These are phyloP conservation scores for Protonemura montana DNA, from an alignment of 2,888 invertebrate species.

Conservation along the genomic window DNA sequence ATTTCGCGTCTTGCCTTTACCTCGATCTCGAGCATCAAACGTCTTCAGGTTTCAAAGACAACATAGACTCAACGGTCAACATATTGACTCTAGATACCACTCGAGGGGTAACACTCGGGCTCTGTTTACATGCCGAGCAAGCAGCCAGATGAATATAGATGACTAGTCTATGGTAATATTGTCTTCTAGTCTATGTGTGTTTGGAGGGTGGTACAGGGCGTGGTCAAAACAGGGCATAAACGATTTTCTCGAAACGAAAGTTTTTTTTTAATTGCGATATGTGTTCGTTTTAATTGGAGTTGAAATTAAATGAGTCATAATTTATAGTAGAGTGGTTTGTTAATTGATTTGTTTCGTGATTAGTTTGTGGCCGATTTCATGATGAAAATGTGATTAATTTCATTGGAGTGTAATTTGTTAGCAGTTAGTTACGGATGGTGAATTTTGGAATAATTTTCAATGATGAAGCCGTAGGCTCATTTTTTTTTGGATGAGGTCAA, in stretches of 20 bases:
- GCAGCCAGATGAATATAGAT: not conserved
- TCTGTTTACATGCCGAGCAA: too few species aligned
- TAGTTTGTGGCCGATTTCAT: not conserved
- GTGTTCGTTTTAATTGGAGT: not conserved
- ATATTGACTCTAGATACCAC: too few species aligned
- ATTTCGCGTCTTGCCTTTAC: too few species aligned
- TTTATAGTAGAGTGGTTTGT: not conserved
- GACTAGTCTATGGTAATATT: not conserved
- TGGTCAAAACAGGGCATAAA: too few species aligned
- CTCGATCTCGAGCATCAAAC: too few species aligned
- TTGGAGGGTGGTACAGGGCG: too few species aligned
- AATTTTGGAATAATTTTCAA: not conserved
- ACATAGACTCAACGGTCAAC: too few species aligned
- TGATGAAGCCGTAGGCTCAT: too few species aligned
- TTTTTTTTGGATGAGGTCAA: too few species aligned
- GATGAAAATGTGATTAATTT: not conserved
- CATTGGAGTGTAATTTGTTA: not conserved
- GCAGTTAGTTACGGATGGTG: not conserved
- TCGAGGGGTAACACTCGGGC: too few species aligned
- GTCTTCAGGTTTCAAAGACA: too few species aligned
- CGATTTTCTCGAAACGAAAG: not conserved
- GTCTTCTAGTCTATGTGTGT: not conserved
- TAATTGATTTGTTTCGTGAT: not conserved
- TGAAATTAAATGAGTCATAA: constrained; percentile 7
- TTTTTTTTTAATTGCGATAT: not conserved